Evolutionary conservation across 2,888 invertebrate genomes (phyloP).

Genomic region (Tortrix viridana): DNA sequence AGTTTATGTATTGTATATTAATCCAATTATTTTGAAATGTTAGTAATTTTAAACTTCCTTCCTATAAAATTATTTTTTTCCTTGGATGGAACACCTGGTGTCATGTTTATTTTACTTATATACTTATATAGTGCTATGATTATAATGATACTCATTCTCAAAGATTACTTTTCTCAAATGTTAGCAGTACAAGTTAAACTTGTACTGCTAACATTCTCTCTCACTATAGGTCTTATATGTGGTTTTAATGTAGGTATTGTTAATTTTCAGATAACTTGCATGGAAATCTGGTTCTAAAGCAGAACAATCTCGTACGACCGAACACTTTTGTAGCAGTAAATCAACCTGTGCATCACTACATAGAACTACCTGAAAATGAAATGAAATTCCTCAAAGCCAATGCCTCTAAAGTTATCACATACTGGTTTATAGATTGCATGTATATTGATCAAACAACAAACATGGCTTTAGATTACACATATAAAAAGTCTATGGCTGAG

Average conservation of each 20-base stretch:
- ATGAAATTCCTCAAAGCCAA: constrained; percentile 80
- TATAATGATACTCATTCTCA: no score
- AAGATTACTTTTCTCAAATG: no score
- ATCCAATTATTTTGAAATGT: no score
- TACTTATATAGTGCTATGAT: no score
- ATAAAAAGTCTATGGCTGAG: constrained; percentile 83
- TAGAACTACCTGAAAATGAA: constrained; percentile 86
- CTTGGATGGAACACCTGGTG: no score
- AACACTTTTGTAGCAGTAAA: constrained; percentile 87
- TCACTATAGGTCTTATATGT: background rate
- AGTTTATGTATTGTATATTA: no score
- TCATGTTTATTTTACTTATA: no score
- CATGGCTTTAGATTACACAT: constrained; percentile 86
- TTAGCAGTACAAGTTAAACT: background rate
- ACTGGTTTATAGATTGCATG: constrained; percentile 92
- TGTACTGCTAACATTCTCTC: background rate
- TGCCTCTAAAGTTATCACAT: constrained; percentile 83
- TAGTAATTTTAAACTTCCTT: no score
- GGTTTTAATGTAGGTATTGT: constrained; percentile 11
- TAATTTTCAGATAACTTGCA: constrained; percentile 85
- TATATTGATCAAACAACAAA: constrained; percentile 87
- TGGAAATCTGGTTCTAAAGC: constrained; percentile 86
- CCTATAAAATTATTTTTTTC: no score
- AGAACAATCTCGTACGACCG: constrained; percentile 83
- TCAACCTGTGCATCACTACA: constrained; percentile 81